A percentile compares a stretch with the other conserved stretches of the same genome.
Evolutionary conservation across 2,797 vertebrate species (phyloP).

Genomic region (Enoplosus armatus): DNA sequence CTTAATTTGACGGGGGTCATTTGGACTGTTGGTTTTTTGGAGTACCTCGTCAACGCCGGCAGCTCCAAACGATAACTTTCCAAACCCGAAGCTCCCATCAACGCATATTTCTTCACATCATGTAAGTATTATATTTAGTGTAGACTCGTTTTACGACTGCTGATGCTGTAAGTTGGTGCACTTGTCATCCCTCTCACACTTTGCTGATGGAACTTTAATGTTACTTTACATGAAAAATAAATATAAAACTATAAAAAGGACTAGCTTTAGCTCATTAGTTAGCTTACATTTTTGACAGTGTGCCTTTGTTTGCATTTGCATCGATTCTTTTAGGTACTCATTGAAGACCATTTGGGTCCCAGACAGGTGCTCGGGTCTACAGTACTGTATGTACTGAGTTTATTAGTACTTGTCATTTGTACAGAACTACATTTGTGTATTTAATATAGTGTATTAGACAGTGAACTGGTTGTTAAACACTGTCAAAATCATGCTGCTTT

Average conservation of each 20-base stretch:
- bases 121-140: slow-evolving; percentile 78
- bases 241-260: no score
- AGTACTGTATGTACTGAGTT: not conserved
- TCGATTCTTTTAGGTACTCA: not conserved
- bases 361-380: not conserved
- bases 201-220: no score
- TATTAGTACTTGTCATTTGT: not conserved
- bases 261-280: not conserved
- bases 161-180: slow-evolving; percentile 35
- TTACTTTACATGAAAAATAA: no score
- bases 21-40: slow-evolving; percentile 85
- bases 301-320: not conserved
- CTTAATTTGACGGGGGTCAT: slow-evolving; percentile 73
- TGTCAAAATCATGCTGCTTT: not conserved
- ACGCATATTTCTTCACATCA: slow-evolving; percentile 41
- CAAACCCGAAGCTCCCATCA: slow-evolving; percentile 56
- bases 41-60: slow-evolving; percentile 79
- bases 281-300: not conserved
- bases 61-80: slow-evolving; percentile 77
- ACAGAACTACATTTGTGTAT: not conserved
- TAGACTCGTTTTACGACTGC: rapidly evolving
- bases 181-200: slow-evolving; percentile 46
- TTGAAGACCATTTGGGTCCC: not conserved
- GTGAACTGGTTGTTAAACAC: not conserved
- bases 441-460: not conserved